Conservation (phyloP, 2,888 invertebrate species). For the Brachypalpus laphriformis region DNA sequence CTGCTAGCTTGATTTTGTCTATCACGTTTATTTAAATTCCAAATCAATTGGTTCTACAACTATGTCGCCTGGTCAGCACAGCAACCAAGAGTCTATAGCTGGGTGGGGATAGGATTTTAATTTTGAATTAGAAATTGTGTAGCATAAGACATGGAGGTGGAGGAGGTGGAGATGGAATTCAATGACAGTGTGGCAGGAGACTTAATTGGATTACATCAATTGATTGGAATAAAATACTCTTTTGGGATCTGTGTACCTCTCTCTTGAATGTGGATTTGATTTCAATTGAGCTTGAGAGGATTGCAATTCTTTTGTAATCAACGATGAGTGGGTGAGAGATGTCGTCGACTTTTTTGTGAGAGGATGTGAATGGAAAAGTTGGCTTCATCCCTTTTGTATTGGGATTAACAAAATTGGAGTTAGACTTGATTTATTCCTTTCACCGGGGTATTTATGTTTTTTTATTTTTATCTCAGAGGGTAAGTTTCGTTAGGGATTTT, state of each 20-base stretch:
- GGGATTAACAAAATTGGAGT: slow-evolving; percentile 2
- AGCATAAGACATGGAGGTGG: not conserved
- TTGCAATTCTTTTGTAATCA: slow-evolving; percentile 53
- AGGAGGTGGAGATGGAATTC: not conserved
- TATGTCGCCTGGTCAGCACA: not conserved
- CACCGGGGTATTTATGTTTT: not conserved
- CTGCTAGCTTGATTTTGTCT: slow-evolving; percentile 42
- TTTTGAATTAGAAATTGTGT: slow-evolving; percentile 39
- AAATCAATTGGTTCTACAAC: slow-evolving; percentile 46
- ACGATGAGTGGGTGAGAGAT: not conserved
- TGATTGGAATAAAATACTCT: slow-evolving; percentile 71
- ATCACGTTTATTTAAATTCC: slow-evolving; percentile 65
- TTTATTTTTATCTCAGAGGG: too few species aligned
- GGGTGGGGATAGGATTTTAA: slow-evolving; percentile 13
- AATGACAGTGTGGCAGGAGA: slow-evolving; percentile 50
- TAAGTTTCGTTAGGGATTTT: not conserved
- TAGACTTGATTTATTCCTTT: slow-evolving; percentile 30
- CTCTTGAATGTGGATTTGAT: slow-evolving; percentile 45
- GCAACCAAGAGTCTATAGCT: slow-evolving; percentile 7
- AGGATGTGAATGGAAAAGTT: not conserved
- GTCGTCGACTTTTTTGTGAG: not conserved
- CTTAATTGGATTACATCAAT: slow-evolving; percentile 74
- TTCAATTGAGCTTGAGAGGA: slow-evolving; percentile 65
- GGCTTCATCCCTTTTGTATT: not conserved
- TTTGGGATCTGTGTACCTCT: slow-evolving; percentile 23